These are phyloP conservation scores for Turdus rufiventris DNA, from an alignment of 2,113 vertebrate species.

Conservation along the genomic window DNA sequence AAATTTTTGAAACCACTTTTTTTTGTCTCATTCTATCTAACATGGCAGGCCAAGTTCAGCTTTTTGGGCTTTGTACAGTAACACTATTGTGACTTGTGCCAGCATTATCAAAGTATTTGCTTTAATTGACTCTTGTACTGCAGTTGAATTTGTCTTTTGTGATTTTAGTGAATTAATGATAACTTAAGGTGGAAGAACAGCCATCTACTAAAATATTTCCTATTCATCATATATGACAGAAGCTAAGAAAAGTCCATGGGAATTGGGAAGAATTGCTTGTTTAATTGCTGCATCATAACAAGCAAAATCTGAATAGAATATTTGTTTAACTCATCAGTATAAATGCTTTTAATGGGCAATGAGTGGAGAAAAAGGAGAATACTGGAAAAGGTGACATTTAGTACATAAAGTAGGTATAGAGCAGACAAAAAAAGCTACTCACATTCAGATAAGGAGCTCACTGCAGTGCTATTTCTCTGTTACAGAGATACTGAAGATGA, in stretches of 20 bases:
- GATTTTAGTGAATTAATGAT: not conserved
- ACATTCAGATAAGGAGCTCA: not conserved
- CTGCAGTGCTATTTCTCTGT: not conserved
- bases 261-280: not conserved
- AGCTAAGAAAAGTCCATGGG: not conserved
- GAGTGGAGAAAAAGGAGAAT: not conserved
- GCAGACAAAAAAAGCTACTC: not conserved
- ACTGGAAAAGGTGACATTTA: not conserved
- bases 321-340: not conserved
- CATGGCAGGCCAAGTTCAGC: not conserved
- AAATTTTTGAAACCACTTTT: not conserved
- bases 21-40: not conserved
- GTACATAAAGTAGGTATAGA: not conserved
- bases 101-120: not conserved
- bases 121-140: not conserved
- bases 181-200: not conserved
- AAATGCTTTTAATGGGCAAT: not conserved
- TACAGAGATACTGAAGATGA: not conserved
- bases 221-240: not conserved
- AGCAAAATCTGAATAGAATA: not conserved
- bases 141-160: not conserved
- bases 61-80: not conserved
- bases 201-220: not conserved
- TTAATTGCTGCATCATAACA: not conserved
- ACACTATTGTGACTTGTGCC: not conserved